phyloP scores from a whole-genome alignment of 2,888 invertebrate genomes.

The Baccha elongata region DNA sequence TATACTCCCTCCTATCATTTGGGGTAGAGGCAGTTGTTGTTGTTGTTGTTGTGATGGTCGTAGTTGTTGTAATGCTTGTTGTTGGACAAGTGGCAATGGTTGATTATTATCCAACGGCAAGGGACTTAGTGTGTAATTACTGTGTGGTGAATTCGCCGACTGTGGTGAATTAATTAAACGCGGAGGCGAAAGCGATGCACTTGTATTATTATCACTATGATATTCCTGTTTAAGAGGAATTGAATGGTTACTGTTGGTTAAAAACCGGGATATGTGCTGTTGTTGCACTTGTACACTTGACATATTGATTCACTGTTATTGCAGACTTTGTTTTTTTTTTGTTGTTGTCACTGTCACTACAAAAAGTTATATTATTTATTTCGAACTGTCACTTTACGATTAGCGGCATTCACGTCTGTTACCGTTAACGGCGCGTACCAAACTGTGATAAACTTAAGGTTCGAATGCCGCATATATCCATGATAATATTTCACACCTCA shows the following conservation, averaged over 20 bases:
- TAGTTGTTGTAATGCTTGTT: constrained; percentile 50
- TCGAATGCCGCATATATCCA: constrained; percentile 65
- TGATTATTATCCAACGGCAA: constrained; percentile 68
- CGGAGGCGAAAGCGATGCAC: constrained; percentile 78
- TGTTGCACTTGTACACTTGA: constrained; percentile 82
- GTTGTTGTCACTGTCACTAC: constrained; percentile 42
- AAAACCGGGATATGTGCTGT: constrained; percentile 79
- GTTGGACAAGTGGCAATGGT: constrained; percentile 72
- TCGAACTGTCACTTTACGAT: constrained; percentile 26
- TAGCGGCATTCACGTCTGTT: constrained; percentile 62
- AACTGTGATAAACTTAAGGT: constrained; percentile 77
- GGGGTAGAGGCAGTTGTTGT: constrained; percentile 68
- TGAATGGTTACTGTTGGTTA: constrained; percentile 77
- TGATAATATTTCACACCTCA: constrained; percentile 62
- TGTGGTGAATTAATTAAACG: constrained; percentile 75
- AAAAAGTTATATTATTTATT: constrained; percentile 19
- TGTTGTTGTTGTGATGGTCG: constrained; percentile 50
- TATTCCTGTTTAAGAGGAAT: constrained; percentile 76
- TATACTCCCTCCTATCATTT: constrained; percentile 53
- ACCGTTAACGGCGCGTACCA: constrained; percentile 78
- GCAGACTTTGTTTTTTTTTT: neutral
- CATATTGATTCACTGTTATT: constrained; percentile 76
- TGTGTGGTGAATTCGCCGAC: constrained; percentile 79
- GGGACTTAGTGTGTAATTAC: constrained; percentile 78
- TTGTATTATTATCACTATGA: constrained; percentile 79